phyloP scores from a whole-genome alignment of 1,140 invertebrate species.

The Caenorhabditis tropicalis region DNA sequence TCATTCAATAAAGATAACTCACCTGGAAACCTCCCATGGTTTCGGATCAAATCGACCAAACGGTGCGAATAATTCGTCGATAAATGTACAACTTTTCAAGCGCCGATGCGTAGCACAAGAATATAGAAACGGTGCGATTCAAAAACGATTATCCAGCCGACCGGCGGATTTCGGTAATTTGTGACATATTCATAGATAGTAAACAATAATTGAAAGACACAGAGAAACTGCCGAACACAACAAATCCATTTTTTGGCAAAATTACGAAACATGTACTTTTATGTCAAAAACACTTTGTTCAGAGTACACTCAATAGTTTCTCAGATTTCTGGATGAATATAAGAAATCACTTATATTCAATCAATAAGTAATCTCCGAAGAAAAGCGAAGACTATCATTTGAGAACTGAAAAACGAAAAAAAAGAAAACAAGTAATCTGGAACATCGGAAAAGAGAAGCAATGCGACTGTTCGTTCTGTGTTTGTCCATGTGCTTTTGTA shows the following conservation, averaged over 20 bases:
- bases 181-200: conserved; percentile 24
- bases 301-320: not conserved
- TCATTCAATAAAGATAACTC: conserved; percentile 18
- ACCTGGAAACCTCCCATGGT: conserved; percentile 39
- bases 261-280: not conserved
- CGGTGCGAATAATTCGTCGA: conserved; percentile 38
- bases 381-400: no score
- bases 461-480: not conserved
- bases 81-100: conserved; percentile 41
- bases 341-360: no score
- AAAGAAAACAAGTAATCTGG: not conserved
- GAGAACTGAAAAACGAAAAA: no score
- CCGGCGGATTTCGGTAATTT: conserved; percentile 44
- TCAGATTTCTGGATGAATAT: not conserved
- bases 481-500: not conserved
- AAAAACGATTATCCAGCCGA: conserved; percentile 38
- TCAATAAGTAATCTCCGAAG: no score
- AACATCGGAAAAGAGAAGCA: not conserved
- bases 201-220: not conserved
- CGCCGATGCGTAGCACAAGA: conserved; percentile 2
- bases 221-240: not conserved
- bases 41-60: conserved; percentile 43
- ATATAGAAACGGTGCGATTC: conserved; percentile 8
- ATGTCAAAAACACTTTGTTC: not conserved
- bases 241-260: not conserved